Evolutionary conservation across 2,888 invertebrate species (phyloP), one percentile per base, ranked within the genome.

Genomic region (Dione juno): DNA sequence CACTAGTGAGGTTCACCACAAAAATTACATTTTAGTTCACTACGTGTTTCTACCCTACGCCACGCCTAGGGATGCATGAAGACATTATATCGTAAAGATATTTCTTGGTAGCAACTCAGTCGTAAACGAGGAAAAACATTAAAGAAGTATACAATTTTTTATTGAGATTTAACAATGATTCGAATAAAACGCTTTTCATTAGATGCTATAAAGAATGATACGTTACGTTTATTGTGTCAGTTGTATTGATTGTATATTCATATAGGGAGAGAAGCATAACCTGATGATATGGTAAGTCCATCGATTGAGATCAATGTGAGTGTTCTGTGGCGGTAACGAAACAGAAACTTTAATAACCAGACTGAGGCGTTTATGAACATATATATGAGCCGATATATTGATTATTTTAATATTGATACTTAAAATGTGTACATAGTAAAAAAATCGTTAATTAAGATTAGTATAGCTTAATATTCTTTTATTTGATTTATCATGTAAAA

Each of bases 141-240:
- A 50, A 59, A 59, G 52, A 45, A 43, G 37, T 19, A 54, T 57
- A 53, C 41, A 50, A 40, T 41, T 50, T 78, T 81, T 80, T 79
- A 80, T 76, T 71, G 76, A 70, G 10, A 53, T 66, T 76, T 77
- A 57, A 37, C 76, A 77, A 67, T 69, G 74, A 75, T 77, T 78
- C 69, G 77, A 83, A 83, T 81, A 82, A 81, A 81, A 76, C 82
- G 79, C 81, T 77, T 81, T 79, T 83, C 83, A 83, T 84, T 77
- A 80, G 82, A 81, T 80, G 77, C 82, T 84, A 86, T 88, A 87
- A 88, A 88, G 77, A 75, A 69, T 76, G 81, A 84, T 88, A 84
- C 77, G 71, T 53, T 54, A 35, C 52, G 57, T 66, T 70, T 61
- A 35, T 48, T 75, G 69, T 75, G 73, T 79, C 77, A 75, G 69